These are phyloP conservation scores for Climacteris rufus DNA, from an alignment of 2,113 vertebrate species.

Conservation along the genomic window DNA sequence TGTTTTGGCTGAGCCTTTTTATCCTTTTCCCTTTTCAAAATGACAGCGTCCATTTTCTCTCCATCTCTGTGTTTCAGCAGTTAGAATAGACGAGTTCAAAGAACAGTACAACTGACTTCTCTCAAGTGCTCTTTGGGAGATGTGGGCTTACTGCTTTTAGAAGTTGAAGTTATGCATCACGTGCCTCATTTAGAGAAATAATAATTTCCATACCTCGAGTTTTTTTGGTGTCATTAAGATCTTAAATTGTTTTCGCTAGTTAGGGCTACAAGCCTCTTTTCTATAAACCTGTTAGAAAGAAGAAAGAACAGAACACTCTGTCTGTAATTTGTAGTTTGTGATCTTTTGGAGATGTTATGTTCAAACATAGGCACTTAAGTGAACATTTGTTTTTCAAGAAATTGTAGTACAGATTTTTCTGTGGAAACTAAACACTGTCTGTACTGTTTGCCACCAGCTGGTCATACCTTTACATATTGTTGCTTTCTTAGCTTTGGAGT, in stretches of 20 bases:
- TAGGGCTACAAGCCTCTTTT: background rate
- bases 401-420: background rate
- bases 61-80: background rate
- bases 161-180: background rate
- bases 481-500: background rate
- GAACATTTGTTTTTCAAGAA: background rate
- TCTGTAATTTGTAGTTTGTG: slow-evolving; percentile 3
- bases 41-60: background rate
- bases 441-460: background rate
- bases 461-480: background rate
- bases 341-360: background rate
- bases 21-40: background rate
- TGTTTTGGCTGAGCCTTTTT: background rate
- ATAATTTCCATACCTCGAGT: background rate
- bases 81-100: background rate
- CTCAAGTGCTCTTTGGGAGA: background rate
- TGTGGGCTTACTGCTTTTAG: background rate
- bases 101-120: background rate
- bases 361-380: background rate
- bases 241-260: background rate
- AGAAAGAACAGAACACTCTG: background rate
- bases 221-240: background rate
- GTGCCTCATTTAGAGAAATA: background rate
- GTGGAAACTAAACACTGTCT: background rate
- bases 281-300: background rate